phyloP scores from a whole-genome alignment of 2,113 vertebrate genomes.

The Oreochromis tanganicae region DNA sequence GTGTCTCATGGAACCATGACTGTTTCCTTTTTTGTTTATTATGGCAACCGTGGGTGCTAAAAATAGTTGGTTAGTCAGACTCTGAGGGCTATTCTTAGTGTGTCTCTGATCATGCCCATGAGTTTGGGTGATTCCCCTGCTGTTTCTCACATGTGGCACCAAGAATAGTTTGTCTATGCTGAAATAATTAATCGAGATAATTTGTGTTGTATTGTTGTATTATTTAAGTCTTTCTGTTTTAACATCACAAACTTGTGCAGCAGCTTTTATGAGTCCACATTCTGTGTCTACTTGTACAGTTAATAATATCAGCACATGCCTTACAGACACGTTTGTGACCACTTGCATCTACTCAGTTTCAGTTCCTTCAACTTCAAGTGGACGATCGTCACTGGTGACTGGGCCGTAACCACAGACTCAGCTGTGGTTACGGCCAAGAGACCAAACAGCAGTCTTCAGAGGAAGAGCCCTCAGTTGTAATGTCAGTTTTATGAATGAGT shows the following conservation, averaged over 20 bases:
- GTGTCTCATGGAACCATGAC: background rate
- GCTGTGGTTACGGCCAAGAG: accelerated
- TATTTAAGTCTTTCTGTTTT: background rate
- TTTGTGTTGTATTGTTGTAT: background rate
- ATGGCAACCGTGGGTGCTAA: background rate
- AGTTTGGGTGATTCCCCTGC: constrained; percentile 19
- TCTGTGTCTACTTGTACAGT: background rate
- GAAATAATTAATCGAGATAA: background rate
- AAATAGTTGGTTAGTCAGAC: background rate
- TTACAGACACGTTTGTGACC: background rate
- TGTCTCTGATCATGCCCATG: background rate
- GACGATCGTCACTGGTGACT: background rate
- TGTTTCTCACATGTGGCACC: background rate
- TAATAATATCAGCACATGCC: background rate
- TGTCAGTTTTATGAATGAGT: background rate
- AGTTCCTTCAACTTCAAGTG: background rate
- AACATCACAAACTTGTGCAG: background rate
- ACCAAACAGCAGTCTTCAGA: background rate
- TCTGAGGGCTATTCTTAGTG: background rate
- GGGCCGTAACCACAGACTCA: background rate
- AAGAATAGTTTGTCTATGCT: background rate
- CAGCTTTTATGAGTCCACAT: background rate
- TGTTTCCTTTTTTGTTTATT: background rate
- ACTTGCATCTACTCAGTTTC: background rate
- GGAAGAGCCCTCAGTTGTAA: background rate